Evolutionary conservation across 2,797 vertebrate species (phyloP).

Genomic region (Morus bassanus): DNA sequence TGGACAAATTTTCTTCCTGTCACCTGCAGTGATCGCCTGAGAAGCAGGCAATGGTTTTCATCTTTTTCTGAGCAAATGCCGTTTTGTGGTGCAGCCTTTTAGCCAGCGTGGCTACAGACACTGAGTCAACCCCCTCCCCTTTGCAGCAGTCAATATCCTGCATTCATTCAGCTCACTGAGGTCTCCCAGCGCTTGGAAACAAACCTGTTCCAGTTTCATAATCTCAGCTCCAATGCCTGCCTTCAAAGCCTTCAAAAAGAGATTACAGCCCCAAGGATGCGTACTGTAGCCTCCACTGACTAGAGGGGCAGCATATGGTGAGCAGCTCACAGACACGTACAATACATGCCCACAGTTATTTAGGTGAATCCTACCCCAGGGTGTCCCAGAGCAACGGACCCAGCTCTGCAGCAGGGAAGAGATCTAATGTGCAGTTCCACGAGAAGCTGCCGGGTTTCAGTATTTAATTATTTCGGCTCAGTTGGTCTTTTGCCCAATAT

Average conservation of each 20-base stretch:
- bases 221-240: not conserved
- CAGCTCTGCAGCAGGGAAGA: not conserved
- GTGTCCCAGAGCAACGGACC: not conserved
- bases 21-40: not conserved
- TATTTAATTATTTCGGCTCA: not conserved
- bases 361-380: not conserved
- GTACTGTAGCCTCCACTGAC: not conserved
- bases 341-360: accelerated
- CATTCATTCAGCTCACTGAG: accelerated
- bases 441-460: not conserved
- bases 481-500: not conserved
- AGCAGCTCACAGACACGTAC: not conserved
- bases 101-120: not conserved
- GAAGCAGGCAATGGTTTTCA: not conserved
- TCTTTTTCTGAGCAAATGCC: not conserved
- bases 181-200: not conserved
- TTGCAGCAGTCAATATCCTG: not conserved
- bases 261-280: not conserved
- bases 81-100: not conserved
- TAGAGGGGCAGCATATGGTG: accelerated
- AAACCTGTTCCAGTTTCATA: not conserved
- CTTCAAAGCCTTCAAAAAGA: not conserved
- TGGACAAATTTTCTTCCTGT: not conserved
- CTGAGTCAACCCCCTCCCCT: not conserved
- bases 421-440: accelerated